Base-by-base conservation (phyloP, 2,113 vertebrate genomes). In the Limnothrissa miodon region DNA sequence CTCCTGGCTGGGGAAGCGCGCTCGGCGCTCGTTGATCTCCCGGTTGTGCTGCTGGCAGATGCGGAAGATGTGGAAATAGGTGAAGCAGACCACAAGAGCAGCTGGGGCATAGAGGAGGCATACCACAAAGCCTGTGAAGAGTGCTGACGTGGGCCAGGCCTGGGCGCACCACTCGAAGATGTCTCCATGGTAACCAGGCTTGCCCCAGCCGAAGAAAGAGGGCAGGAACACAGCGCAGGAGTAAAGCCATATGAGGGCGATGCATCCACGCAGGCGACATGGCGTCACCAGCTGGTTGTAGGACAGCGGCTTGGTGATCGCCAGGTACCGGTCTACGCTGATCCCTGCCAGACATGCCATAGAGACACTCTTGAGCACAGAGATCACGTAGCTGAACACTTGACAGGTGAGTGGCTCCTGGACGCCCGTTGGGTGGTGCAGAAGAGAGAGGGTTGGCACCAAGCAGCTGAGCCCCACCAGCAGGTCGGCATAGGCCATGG, bases 21-120 rank as follows among this genome's bases (percentile, higher is more conserved):
- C 97, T 13, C 97, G 93, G 0, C 98, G 94, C 84, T 99, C 97
- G 0, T 95, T 98, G 83, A 99, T 99, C 89, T 99, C 97, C 90
- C 97, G 96, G 94, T 98, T 99, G 93, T 99, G 98, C 91, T 99
- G 98, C 91, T 97, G 97, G 92, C 98, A 99, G 79, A 99, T 99
- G 91, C 95, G 97, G 89, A 99, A 99, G 90, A 99, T 99, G 92
- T 99, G 98, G 88, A 99, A 99, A 90, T 99, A 99, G 5, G 98
- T 99, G 89, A 98, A 99, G 89, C 98, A 99, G 48, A 99, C 97
- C 80, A 98, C 95, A 80, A 98, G 96, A 81, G 98, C 97, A 70
- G 98, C 98, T 1, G 98, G 98, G 74, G 98, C 98, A 0, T 99
- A 99, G 0, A 99, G 93, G 91, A 98, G 95, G 92, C 97, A 98